These are phyloP conservation scores for Naso thynnoides DNA, from an alignment of 2,797 vertebrate species.

Conservation along the genomic window DNA sequence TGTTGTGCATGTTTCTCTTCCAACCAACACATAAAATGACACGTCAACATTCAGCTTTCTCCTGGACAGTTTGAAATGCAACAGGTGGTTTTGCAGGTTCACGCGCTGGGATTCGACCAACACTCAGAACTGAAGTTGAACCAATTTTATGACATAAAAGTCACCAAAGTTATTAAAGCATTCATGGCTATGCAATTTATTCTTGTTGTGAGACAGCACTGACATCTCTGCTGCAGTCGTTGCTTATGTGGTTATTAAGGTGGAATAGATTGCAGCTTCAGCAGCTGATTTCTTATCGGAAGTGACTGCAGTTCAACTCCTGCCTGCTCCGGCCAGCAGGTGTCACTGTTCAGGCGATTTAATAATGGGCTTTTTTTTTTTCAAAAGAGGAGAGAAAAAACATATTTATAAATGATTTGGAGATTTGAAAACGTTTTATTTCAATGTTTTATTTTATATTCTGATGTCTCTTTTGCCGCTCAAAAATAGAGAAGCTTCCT, in stretches of 20 bases:
- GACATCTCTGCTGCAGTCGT: conserved; percentile 11
- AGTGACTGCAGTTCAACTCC: too few relatives aligned
- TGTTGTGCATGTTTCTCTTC: conserved; percentile 9
- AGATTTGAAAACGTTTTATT: too few relatives aligned
- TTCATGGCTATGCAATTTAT: neutral
- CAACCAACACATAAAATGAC: neutral
- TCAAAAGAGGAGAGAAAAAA: too few relatives aligned
- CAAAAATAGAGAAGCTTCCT: too few relatives aligned
- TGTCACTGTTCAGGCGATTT: too few relatives aligned
- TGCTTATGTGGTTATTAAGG: neutral
- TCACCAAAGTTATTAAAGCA: neutral
- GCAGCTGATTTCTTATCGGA: neutral
- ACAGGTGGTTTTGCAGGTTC: neutral
- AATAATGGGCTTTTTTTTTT: too few relatives aligned
- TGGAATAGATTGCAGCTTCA: neutral
- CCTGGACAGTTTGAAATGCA: neutral
- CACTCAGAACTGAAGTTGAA: neutral
- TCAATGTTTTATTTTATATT: too few relatives aligned
- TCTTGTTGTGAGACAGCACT: conserved; percentile 26
- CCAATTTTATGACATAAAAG: neutral
- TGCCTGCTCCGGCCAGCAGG: too few relatives aligned
- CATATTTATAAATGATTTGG: too few relatives aligned
- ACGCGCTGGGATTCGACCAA: neutral
- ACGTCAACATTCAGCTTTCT: conserved; percentile 5
- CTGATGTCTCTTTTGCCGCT: too few relatives aligned